Evolutionary conservation across 2,888 invertebrate species (phyloP).

Genomic region (Automeris io): DNA sequence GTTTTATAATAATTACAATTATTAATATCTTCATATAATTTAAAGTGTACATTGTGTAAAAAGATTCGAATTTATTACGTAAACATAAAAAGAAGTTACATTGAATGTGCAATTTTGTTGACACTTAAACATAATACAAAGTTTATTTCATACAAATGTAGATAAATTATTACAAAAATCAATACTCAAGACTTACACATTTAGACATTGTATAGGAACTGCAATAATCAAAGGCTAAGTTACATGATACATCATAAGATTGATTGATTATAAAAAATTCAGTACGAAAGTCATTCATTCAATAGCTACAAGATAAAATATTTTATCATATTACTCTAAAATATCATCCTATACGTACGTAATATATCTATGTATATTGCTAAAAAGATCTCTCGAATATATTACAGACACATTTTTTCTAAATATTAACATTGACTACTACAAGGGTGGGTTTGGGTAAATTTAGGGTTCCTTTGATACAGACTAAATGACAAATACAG

Average conservation of each 20-base stretch:
- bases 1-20: no score
- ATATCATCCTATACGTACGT: background rate
- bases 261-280: constrained; percentile 10
- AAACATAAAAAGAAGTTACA: no score
- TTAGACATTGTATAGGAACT: constrained; percentile 31
- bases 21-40: no score
- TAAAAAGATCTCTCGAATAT: constrained; percentile 1
- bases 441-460: background rate
- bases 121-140: no score
- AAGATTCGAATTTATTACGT: no score
- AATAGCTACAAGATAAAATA: constrained; percentile 18
- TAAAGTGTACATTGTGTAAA: no score
- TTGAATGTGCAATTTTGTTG: no score
- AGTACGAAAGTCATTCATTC: constrained; percentile 28
- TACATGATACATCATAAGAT: constrained; percentile 10
- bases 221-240: constrained; percentile 25
- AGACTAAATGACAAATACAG: no score
- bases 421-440: background rate
- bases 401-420: background rate
- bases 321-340: background rate
- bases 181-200: constrained; percentile 1
- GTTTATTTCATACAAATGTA: no score
- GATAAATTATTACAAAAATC: constrained; percentile 2
- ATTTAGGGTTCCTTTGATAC: no score
- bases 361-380: background rate